These are phyloP conservation scores for Acheta domesticus DNA, from an alignment of 2,888 invertebrate species.

Conservation along the genomic window DNA sequence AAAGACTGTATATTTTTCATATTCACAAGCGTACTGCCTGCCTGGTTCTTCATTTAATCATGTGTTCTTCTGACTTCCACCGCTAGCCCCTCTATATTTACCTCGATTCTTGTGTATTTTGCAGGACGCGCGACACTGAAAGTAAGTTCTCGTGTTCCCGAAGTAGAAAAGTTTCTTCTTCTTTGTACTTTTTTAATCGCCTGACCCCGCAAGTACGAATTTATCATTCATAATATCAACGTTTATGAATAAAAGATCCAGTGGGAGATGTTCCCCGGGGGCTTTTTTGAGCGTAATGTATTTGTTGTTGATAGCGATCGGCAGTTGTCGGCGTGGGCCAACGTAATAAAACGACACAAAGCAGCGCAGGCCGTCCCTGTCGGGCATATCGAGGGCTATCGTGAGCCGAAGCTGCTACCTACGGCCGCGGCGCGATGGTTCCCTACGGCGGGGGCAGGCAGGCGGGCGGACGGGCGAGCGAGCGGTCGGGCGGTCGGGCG, in stretches of 20 bases:
- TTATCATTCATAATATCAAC: constrained; percentile 18
- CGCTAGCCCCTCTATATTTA: background rate
- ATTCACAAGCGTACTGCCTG: background rate
- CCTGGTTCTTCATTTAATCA: background rate
- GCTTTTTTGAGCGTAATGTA: background rate
- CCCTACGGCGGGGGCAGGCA: background rate
- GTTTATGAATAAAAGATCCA: constrained; percentile 18
- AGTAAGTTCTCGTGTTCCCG: background rate
- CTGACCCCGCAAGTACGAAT: background rate
- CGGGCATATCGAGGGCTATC: background rate
- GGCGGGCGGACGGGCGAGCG: background rate
- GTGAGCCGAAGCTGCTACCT: background rate
- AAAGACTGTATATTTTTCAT: background rate
- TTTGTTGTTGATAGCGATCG: constrained; percentile 11
- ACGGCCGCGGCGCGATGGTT: background rate
- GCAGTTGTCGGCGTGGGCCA: background rate
- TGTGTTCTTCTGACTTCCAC: background rate
- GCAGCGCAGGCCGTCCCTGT: background rate
- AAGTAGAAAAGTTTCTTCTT: background rate
- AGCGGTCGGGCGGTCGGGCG: background rate
- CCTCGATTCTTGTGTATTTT: background rate
- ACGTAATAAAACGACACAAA: background rate
- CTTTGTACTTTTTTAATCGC: background rate
- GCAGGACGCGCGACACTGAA: background rate
- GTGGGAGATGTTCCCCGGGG: background rate